A percentile compares a stretch with the other conserved stretches of the same genome.
phyloP scores from a whole-genome alignment of 2,888 invertebrate species.

The Bruchidius siliquastri region DNA sequence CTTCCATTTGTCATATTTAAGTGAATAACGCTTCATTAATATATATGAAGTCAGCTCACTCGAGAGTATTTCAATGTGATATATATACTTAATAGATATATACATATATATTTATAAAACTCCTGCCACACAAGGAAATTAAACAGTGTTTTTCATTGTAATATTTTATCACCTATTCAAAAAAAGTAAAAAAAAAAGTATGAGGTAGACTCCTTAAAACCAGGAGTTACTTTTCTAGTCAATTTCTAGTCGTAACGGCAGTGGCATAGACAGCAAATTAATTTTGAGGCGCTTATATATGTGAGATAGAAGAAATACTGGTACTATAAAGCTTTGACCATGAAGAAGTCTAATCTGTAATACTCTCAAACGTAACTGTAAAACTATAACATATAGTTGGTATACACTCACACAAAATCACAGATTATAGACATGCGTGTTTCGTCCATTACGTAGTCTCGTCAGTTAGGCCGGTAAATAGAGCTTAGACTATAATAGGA shows the following conservation, averaged over 20 bases:
- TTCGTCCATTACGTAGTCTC: no score
- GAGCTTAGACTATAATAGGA: no score
- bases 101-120: slow-evolving; percentile 20
- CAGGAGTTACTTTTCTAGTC: slow-evolving; percentile 2
- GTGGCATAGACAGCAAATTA: not conserved
- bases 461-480: no score
- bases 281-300: no score
- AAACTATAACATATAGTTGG: no score
- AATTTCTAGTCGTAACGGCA: not conserved
- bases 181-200: not conserved
- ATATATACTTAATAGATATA: slow-evolving; percentile 23
- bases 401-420: no score
- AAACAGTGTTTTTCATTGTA: slow-evolving; percentile 23
- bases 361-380: no score
- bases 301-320: no score
- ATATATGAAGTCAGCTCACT: slow-evolving; percentile 25
- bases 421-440: no score
- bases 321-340: no score
- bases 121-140: slow-evolving; percentile 33
- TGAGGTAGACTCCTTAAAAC: slow-evolving; percentile 3
- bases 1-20: not conserved
- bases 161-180: not conserved
- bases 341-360: no score
- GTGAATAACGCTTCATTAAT: not conserved
- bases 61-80: slow-evolving; percentile 38